Evolutionary conservation across 2,113 vertebrate species (phyloP).

Genomic region (Ptilonorhynchus violaceus): DNA sequence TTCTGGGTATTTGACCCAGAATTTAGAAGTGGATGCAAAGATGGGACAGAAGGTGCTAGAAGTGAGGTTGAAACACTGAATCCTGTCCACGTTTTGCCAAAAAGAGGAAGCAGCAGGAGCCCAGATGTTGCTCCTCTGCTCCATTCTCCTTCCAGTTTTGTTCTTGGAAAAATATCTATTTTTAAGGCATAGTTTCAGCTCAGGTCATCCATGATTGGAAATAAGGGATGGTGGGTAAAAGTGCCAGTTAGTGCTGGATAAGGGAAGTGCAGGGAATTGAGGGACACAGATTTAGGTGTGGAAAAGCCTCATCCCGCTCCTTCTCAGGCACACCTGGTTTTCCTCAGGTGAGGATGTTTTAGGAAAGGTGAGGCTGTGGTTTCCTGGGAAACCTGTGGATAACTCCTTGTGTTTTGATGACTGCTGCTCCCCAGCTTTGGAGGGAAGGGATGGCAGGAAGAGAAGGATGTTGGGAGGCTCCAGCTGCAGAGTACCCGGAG

Average conservation of each 20-base stretch:
- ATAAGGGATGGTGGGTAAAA: neutral
- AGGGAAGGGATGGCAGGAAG: neutral
- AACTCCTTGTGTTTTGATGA: neutral
- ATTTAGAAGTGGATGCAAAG: neutral
- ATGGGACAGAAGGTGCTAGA: neutral
- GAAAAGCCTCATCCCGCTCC: neutral
- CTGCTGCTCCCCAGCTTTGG: neutral
- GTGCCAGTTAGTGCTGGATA: neutral
- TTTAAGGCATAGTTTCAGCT: neutral
- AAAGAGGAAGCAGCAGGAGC: neutral
- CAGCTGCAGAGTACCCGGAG: neutral
- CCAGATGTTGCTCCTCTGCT: neutral
- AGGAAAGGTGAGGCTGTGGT: rapidly evolving
- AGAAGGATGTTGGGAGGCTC: neutral
- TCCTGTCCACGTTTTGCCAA: neutral
- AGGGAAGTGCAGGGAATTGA: neutral
- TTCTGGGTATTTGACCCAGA: neutral
- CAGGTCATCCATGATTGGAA: neutral
- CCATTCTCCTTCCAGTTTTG: neutral
- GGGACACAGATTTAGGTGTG: neutral
- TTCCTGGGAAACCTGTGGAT: neutral
- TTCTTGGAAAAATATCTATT: neutral
- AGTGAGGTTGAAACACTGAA: neutral
- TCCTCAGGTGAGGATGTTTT: neutral
- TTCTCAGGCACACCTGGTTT: neutral